phyloP scores from a whole-genome alignment of 2,113 vertebrate genomes.

The Tetrao urogallus region DNA sequence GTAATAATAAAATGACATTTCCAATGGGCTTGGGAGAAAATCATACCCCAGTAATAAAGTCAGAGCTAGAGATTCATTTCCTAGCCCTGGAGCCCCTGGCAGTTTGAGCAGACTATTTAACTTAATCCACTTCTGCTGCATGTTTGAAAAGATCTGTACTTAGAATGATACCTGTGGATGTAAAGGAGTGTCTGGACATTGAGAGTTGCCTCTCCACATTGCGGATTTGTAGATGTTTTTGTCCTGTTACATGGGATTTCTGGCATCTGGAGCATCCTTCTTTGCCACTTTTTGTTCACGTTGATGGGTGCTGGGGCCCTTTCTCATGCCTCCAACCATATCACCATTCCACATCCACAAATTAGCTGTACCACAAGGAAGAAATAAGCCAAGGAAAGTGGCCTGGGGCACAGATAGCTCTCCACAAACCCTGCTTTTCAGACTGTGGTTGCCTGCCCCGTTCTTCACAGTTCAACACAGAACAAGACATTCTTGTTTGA shows the following conservation, averaged over 20 bases:
- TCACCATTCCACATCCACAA: neutral
- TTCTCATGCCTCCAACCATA: neutral
- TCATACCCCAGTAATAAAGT: constrained; percentile 48
- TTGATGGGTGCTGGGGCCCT: neutral
- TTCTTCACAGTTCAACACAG: neutral
- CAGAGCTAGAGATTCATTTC: constrained; percentile 38
- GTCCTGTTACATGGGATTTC: neutral
- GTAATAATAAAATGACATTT: constrained; percentile 65
- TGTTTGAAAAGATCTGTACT: constrained; percentile 56
- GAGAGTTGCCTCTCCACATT: constrained; percentile 26
- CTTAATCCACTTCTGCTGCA: constrained; percentile 57
- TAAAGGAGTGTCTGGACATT: constrained; percentile 4
- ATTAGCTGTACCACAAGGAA: neutral
- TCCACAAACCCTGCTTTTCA: neutral
- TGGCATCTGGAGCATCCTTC: neutral
- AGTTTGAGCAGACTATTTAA: constrained; percentile 62
- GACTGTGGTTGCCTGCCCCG: neutral
- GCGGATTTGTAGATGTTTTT: constrained; percentile 15
- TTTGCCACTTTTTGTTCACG: neutral
- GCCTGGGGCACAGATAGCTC: neutral
- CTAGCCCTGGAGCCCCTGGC: constrained; percentile 48
- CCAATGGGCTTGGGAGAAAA: constrained; percentile 9
- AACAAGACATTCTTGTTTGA: neutral
- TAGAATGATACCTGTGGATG: constrained; percentile 42
- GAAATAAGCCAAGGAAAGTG: neutral